Evolutionary conservation across 1,140 invertebrate genomes (phyloP), one percentile per base, ranked within the genome.

Genomic region (Aleiodes sp.): DNA sequence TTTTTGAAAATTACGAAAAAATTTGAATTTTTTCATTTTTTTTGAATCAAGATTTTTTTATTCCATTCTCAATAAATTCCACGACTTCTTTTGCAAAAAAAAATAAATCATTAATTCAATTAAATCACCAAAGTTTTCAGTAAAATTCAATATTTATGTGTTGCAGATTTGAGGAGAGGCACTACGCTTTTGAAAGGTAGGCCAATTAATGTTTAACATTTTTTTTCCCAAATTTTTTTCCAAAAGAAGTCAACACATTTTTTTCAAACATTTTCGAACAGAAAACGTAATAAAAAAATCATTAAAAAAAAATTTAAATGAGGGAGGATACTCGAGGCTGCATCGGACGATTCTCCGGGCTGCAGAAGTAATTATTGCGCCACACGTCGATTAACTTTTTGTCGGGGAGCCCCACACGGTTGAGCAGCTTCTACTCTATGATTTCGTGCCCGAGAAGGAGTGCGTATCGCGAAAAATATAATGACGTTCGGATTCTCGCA

Each of bases 141-240:
- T n/a, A n/a, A 66, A 60, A 37, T 59, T 68, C 65, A 74, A 75
- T 82, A 71, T 84, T 86, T 86, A 81, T 84, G 80, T 85, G 84
- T 85, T 86, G 76, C 84, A 86, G 84, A 85, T 86, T 81, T 82
- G 84, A 85, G 76, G 84, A 86, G 79, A 84, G 84, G 79, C 84
- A 85, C 83, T 85, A 84, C 82, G 83, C 84, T 81, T 86, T 84
- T 75, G 84, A 86, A 82, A 86, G 84, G 84, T 86, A 86, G 69
- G 82, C 66, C 60, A 73, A 68, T 70, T 69, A 65, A 75, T 80
- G 78, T 76, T 72, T 31, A 33, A 33, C 10, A 33, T 33, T 33
- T 8, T 33, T 33, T 33, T 1, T 8, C 7, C 7, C 0, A 33
- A 33, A 33, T 33, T 33, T 33, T 33, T 33, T 33, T 33, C 4